Evolutionary conservation across 92 coral and sea anemone species (phyloP).

Genomic region (Muricea muricata): DNA sequence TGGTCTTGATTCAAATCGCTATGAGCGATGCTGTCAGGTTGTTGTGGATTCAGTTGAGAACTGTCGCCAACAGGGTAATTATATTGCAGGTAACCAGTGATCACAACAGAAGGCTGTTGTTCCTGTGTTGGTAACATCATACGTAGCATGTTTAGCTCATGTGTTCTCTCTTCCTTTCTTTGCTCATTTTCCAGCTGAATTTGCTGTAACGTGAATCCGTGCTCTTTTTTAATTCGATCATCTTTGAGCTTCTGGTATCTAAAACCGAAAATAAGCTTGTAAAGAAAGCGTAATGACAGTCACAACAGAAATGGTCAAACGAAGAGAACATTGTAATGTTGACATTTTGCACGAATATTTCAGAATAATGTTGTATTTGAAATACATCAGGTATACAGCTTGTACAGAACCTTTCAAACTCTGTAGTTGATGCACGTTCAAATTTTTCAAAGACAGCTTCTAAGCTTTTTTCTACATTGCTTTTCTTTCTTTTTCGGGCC

Average conservation of each 20-base stretch:
- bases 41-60: too few species aligned
- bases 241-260: constrained; percentile 8
- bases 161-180: neutral
- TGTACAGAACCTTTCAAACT: constrained; percentile 25
- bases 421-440: neutral
- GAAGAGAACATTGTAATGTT: too few species aligned
- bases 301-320: too few species aligned
- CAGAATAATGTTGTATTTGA: too few species aligned
- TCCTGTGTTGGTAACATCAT: neutral
- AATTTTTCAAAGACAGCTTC: constrained; percentile 9
- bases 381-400: too few species aligned
- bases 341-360: too few species aligned
- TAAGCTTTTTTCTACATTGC: neutral
- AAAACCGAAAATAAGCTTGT: neutral
- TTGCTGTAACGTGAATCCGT: neutral
- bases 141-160: neutral
- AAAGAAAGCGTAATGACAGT: too few species aligned
- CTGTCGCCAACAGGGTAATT: too few species aligned
- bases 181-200: constrained; percentile 9
- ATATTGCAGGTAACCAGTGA: neutral
- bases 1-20: too few species aligned
- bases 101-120: neutral
- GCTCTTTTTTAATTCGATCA: neutral
- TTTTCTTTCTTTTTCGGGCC: neutral
- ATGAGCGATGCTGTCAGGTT: too few species aligned